A percentile compares a stretch with the other conserved stretches of the same genome.
Evolutionary conservation across 2,113 vertebrate genomes (phyloP).

Genomic region (Calonectris borealis): DNA sequence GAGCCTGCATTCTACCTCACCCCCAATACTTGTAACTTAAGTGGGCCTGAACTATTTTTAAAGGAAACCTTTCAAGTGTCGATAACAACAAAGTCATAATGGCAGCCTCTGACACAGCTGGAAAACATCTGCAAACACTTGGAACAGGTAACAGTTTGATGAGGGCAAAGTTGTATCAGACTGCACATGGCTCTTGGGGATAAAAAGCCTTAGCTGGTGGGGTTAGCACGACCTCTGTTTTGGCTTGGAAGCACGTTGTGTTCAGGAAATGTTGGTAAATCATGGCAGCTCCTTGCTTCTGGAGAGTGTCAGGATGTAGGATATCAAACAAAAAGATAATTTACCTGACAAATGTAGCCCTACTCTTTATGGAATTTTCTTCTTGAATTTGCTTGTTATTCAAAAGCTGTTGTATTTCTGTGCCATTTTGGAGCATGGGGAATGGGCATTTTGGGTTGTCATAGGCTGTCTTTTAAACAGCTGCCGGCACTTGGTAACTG

Average conservation of each 20-base stretch:
- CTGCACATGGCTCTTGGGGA: neutral
- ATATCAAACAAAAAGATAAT: neutral
- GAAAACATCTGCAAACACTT: slow-evolving; percentile 54
- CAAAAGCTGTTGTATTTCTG: neutral
- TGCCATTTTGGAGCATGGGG: neutral
- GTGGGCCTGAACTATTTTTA: neutral
- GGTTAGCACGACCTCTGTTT: neutral
- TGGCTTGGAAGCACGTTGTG: neutral
- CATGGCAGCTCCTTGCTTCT: neutral
- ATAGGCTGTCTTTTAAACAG: neutral
- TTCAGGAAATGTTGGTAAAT: slow-evolving; percentile 24
- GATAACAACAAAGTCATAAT: slow-evolving; percentile 20
- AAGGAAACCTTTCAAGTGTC: slow-evolving; percentile 22
- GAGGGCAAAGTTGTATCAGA: slow-evolving; percentile 7
- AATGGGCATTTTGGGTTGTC: neutral
- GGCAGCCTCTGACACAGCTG: slow-evolving; percentile 7
- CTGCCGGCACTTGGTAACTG: neutral
- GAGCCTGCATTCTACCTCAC: neutral
- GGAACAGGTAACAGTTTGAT: slow-evolving; percentile 49
- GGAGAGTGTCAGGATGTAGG: neutral
- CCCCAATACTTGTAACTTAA: neutral
- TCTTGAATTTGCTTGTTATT: neutral
- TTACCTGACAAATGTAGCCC: neutral
- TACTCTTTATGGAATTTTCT: neutral
- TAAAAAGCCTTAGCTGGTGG: neutral